Base-by-base conservation (phyloP, 2,888 invertebrate genomes). In the Synanthedon andrenaeformis region DNA sequence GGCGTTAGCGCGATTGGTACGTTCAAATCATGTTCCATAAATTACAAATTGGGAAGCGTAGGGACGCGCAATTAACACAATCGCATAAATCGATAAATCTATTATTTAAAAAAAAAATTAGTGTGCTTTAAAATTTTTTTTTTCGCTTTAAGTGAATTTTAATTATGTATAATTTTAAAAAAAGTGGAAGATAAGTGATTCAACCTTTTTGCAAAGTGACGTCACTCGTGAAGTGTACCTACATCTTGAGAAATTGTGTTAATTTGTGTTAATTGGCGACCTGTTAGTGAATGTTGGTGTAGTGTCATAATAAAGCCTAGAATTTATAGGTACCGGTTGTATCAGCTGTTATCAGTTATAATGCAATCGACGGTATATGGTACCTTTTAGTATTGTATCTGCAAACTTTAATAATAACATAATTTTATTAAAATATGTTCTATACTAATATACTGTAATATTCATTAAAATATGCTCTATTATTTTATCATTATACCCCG, bases 1-100 rank as follows among this genome's bases (percentile, higher is more conserved):
- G 71, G 73, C 76, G 72, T 70, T 78, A 71, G 71, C 72, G 67
- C 71, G 76, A 77, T 81, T 85, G 84, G 84, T 85, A 85, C 72
- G 84, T 85, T 72, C 54, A 54, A 62, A 65, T 55, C 58, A 54
- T 65, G 61, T 61, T 71, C 61, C 45, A 45, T 66, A 62, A 63
- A 64, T 65, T 62, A 63, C 59, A 54, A 53, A 53, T 49, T 50
- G 49, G 52, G 49, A 49, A 42, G 45, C 45, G 49, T 52, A 54
- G 52, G 49, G 48, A 54, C 51, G 52, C 23, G 42, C n/a, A 42
- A 13, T 52, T 41, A 41, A 52, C 45, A 45, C 12, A 45, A 45
- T 13, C 13, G 45, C 8, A 35, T 13, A 13, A 45, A 12, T 45
- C 45, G 45, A 13, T 35, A 35, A 35, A 35, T 10, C 1, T 3